Conservation (phyloP, 1,140 invertebrate species). For the Bombus fervidus region DNA sequence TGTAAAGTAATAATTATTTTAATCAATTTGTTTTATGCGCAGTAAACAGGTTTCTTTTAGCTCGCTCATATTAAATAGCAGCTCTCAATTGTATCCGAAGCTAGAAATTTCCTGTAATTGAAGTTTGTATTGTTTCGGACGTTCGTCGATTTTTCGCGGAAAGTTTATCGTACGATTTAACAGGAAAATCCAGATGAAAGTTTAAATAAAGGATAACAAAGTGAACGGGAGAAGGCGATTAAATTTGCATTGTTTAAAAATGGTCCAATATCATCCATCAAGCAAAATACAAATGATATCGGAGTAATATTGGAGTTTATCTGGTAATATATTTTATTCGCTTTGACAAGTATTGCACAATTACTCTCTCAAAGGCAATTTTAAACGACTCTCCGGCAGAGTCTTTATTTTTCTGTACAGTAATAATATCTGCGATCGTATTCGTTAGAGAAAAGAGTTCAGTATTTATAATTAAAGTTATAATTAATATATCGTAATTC, state of each 20-base stretch:
- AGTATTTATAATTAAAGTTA: background rate
- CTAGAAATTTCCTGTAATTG: background rate
- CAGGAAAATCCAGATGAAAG: background rate
- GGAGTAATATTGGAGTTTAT: background rate
- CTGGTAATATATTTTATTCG: background rate
- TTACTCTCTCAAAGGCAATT: background rate
- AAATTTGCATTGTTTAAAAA: background rate
- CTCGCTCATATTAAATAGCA: background rate
- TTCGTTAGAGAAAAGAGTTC: background rate
- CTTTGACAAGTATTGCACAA: background rate
- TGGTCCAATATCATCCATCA: background rate
- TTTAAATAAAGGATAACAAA: background rate
- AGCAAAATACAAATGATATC: background rate
- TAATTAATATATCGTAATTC: background rate
- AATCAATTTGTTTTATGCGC: background rate
- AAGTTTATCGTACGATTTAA: background rate
- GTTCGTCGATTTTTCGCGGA: background rate
- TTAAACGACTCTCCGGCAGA: background rate
- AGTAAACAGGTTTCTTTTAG: background rate
- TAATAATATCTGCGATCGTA: background rate
- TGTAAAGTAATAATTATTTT: background rate
- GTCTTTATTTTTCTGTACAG: background rate
- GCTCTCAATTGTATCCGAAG: background rate
- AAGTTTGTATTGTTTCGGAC: constrained; percentile 20
- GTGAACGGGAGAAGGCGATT: background rate